Evolutionary conservation across 2,797 vertebrate species (phyloP), one percentile per base, ranked within the genome.

Genomic region (Choloepus didactylus): DNA sequence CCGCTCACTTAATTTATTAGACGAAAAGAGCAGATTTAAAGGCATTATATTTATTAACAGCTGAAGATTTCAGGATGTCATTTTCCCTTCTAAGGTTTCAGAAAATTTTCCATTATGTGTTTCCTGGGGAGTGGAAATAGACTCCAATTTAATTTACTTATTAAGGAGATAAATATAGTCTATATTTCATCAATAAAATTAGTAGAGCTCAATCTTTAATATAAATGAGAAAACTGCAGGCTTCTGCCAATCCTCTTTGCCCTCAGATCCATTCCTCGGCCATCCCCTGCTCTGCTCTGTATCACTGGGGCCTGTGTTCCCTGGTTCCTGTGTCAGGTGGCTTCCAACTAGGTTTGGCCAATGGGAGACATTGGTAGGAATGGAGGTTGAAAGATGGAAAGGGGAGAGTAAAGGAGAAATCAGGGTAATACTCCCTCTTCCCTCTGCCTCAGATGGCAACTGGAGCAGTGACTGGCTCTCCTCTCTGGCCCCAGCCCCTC

Each of bases 11-110:
- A 66, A 93, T 72, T 88, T 91, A 46, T 35, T 87, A 64, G 56
- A n/a, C 85, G 19, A 81, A 81, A 96, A 93, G 25, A 87, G 29
- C 9, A 72, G 16, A 31, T 87, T 95, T 76, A 87, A 72, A 89
- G 77, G n/a, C 60, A 64, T 77, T 41, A 35, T 91, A 41, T 94
- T 89, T 72, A 59, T 87, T 88, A 79, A 81, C 5, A 59, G 66
- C 60, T 96, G n/a, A 76, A 81, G 29, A 94, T 67, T 94, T 90
- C 79, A 87, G 72, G 86, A 44, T 85, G 19, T 80, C 51, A n/a
- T 67, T 93, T 87, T 91, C 62, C 89, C 81, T 87, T 56, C 31
- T 80, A 84, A 82, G 56, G 6, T 92, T 94, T 95, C 89, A 67
- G 29, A 35, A 84, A 93, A 67, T 41, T 87, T 23, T 62, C 64